Percentiles rank a stretch among this genome's conserved stretches.
These are phyloP conservation scores for Blennius ocellaris DNA, from an alignment of 2,113 vertebrate species.

Conservation along the genomic window DNA sequence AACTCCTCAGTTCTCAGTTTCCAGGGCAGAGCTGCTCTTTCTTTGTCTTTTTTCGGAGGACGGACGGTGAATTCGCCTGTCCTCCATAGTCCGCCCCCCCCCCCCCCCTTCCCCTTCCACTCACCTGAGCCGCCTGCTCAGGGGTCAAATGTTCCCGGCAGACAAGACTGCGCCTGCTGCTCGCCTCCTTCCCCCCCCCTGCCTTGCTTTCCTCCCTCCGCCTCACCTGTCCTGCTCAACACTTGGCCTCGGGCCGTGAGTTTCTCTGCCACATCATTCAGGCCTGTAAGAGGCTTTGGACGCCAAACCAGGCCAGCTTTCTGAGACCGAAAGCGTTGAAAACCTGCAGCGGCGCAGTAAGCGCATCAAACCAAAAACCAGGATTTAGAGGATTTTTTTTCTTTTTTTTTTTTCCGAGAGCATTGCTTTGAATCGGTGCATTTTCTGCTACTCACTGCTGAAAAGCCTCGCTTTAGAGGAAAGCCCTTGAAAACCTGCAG, in stretches of 20 bases:
- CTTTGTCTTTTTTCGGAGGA: conserved; percentile 50
- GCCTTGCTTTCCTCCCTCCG: background rate
- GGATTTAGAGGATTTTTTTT: background rate
- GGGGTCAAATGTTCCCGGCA: conserved; percentile 49
- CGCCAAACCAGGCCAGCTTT: conserved; percentile 20
- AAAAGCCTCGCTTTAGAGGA: conserved; percentile 48
- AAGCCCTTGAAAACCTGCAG: conserved; percentile 73
- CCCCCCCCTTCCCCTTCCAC: no score
- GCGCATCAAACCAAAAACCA: background rate
- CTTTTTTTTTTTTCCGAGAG: no score
- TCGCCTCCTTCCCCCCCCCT: background rate
- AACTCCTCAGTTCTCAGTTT: conserved; percentile 25
- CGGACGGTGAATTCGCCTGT: background rate
- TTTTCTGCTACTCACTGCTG: conserved; percentile 14
- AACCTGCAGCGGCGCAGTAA: background rate
- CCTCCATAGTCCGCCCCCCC: background rate
- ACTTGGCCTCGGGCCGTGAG: conserved; percentile 53
- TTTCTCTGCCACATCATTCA: conserved; percentile 58
- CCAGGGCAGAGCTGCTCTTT: conserved; percentile 39
- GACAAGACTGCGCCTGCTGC: conserved; percentile 63
- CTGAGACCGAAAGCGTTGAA: background rate
- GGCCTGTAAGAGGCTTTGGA: background rate
- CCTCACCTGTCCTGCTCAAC: conserved; percentile 57
- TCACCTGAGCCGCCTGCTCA: background rate
- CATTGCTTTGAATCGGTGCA: background rate